phyloP scores from a whole-genome alignment of 2,888 invertebrate genomes.

The Chrysotoxum bicinctum region DNA sequence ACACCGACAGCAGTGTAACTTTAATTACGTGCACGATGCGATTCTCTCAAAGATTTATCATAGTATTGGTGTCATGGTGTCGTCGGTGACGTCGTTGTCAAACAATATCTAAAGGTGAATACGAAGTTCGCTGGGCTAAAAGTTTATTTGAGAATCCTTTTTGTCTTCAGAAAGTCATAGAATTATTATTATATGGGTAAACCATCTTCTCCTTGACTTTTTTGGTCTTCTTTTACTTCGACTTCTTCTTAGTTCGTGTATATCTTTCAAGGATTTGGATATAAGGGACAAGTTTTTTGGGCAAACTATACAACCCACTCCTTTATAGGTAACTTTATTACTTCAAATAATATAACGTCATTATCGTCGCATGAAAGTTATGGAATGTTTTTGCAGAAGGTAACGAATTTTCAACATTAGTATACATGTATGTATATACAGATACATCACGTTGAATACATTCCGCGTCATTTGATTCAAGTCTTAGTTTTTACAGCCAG shows the following conservation, averaged over 20 bases:
- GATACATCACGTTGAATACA: not conserved
- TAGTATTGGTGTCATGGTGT: not conserved
- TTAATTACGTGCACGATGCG: conserved; percentile 52
- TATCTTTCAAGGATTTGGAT: conserved; percentile 49
- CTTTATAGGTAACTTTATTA: conserved; percentile 62
- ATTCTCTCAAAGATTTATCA: conserved; percentile 28
- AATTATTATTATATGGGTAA: conserved; percentile 47
- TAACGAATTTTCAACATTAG: not conserved
- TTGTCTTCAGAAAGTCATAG: conserved; percentile 51
- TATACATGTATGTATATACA: not conserved
- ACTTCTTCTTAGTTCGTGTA: not conserved
- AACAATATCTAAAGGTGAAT: conserved; percentile 43
- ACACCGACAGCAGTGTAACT: conserved; percentile 34
- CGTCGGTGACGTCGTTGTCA: not conserved
- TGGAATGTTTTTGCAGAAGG: conserved; percentile 44
- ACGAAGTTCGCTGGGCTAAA: conserved; percentile 35
- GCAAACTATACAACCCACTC: conserved; percentile 58
- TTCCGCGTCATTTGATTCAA: not conserved
- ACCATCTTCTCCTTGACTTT: conserved; percentile 37
- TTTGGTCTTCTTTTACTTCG: not conserved
- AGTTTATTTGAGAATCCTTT: conserved; percentile 38
- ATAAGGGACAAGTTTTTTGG: conserved; percentile 53
- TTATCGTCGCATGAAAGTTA: conserved; percentile 67
- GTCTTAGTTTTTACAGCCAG: no score
- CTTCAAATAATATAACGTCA: conserved; percentile 65